Conservation (phyloP, 2,797 vertebrate genomes). For the Eulemur albifrons region DNA sequence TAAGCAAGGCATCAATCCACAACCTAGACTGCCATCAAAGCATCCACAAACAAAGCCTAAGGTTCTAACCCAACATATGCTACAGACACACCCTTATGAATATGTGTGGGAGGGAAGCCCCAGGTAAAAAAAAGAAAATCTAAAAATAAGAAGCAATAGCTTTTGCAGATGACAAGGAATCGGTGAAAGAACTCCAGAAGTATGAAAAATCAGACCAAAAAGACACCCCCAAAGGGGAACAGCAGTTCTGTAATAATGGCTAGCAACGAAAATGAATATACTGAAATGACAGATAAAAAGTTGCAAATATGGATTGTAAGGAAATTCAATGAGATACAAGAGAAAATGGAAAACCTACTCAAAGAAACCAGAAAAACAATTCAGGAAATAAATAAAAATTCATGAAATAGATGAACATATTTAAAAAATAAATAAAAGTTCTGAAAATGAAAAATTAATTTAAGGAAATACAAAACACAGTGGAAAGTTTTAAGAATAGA, state of each 20-base stretch:
- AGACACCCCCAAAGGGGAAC: background rate
- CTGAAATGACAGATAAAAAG: background rate
- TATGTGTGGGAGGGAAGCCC: background rate
- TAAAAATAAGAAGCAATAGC: background rate
- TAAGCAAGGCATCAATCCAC: background rate
- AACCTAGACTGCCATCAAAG: background rate
- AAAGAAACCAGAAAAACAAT: background rate
- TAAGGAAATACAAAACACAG: background rate
- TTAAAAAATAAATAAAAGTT: background rate
- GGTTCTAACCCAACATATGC: background rate
- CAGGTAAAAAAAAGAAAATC: background rate
- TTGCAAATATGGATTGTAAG: background rate
- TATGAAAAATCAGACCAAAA: background rate
- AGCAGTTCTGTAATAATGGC: background rate
- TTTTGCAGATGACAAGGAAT: background rate
- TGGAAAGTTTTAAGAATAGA: background rate
- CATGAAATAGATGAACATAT: background rate
- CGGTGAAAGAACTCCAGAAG: background rate
- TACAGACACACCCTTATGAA: background rate
- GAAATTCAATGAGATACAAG: background rate
- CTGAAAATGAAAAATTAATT: background rate
- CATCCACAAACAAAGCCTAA: background rate
- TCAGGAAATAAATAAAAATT: background rate
- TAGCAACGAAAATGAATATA: background rate
- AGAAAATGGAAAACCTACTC: background rate